Conservation (phyloP, 2,888 invertebrate genomes). For the Troglohyphantes excavatus region DNA sequence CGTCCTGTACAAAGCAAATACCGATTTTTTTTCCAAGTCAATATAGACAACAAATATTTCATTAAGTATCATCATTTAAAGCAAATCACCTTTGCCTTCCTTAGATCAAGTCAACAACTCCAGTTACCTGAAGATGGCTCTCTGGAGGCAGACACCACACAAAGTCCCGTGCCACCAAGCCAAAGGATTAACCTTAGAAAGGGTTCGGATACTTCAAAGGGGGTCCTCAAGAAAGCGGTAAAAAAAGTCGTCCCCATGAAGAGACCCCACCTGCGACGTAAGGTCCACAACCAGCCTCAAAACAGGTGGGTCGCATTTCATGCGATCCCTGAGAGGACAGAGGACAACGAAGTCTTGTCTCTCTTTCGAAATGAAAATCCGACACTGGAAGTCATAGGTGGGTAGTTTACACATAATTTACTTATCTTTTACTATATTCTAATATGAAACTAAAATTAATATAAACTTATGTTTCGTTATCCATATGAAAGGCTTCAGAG, state of each 20-base stretch:
- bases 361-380: conserved; percentile 34
- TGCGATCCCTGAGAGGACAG: background rate
- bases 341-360: conserved; percentile 63
- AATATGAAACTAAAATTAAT: too few relatives aligned
- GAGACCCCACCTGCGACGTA: conserved; percentile 34
- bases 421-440: too few relatives aligned
- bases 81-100: background rate
- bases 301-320: conserved; percentile 74
- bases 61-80: too few relatives aligned
- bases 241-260: conserved; percentile 48
- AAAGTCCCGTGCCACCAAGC: background rate
- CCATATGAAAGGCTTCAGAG: too few relatives aligned
- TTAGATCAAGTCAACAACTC: background rate
- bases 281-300: conserved; percentile 37
- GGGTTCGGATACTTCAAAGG: conserved; percentile 21
- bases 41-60: too few relatives aligned
- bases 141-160: background rate
- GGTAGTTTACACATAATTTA: too few relatives aligned
- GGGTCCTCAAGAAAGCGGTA: conserved; percentile 49
- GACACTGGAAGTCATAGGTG: background rate
- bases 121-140: conserved; percentile 53
- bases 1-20: too few relatives aligned
- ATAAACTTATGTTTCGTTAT: too few relatives aligned
- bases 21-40: too few relatives aligned
- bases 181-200: background rate